A percentile compares a stretch with the other conserved stretches of the same genome.
phyloP scores from a whole-genome alignment of 2,888 invertebrate genomes.

The Calliscelio sp. region DNA sequence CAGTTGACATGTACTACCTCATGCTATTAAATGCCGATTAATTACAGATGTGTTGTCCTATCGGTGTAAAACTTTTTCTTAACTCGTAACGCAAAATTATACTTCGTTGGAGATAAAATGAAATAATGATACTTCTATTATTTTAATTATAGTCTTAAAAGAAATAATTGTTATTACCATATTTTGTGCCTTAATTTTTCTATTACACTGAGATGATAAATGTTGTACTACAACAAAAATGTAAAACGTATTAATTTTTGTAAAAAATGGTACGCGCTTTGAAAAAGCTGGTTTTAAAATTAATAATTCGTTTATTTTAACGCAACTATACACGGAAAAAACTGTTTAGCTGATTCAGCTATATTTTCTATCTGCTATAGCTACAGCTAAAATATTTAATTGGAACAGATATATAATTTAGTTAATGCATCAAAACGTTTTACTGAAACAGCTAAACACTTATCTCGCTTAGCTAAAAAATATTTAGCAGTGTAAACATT shows the following conservation, averaged over 20 bases:
- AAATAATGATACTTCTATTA: slow-evolving; percentile 31
- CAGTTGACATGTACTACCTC: slow-evolving; percentile 40
- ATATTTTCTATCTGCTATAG: no score
- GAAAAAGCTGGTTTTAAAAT: no score
- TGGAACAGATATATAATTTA: no score
- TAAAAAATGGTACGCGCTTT: neutral
- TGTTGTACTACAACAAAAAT: neutral
- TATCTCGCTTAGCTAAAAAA: no score
- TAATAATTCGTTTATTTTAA: no score
- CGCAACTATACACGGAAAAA: no score
- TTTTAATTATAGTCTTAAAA: slow-evolving; percentile 22
- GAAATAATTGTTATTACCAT: slow-evolving; percentile 9
- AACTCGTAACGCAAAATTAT: slow-evolving; percentile 26
- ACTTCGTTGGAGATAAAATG: neutral
- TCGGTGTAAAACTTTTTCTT: slow-evolving; percentile 23
- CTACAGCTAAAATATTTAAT: no score
- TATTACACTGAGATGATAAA: neutral
- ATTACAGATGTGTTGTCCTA: slow-evolving; percentile 23
- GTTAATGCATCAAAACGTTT: no score
- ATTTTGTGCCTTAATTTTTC: slow-evolving; percentile 8
- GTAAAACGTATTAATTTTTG: slow-evolving; percentile 2
- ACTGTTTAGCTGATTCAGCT: no score
- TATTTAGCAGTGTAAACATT: no score
- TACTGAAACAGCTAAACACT: no score
- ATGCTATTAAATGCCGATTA: slow-evolving; percentile 47